Conservation (phyloP, 2,797 vertebrate species). For the Vipera ursinii region DNA sequence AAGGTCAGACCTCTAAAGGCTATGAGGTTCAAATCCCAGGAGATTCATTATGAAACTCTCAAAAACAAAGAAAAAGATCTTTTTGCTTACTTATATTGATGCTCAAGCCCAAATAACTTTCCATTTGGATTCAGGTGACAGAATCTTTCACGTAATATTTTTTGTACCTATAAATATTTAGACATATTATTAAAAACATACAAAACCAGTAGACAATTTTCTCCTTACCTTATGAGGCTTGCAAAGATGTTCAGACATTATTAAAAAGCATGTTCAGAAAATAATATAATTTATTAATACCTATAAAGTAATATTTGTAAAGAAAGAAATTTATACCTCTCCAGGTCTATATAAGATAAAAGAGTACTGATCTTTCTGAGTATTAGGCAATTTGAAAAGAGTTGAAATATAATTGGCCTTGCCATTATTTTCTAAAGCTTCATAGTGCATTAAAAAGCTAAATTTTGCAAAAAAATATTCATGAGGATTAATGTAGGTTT, state of each 20-base stretch:
- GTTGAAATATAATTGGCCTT: neutral
- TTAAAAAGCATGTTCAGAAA: neutral
- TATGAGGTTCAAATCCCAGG: neutral
- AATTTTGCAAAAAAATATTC: neutral
- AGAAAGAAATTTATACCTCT: neutral
- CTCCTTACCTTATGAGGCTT: neutral
- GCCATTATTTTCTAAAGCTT: neutral
- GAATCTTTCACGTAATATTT: constrained; percentile 80
- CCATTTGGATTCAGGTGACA: constrained; percentile 74
- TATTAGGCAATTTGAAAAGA: neutral
- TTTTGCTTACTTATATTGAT: constrained; percentile 84
- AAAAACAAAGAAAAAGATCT: neutral
- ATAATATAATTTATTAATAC: neutral
- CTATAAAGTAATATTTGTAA: neutral
- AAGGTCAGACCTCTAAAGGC: neutral
- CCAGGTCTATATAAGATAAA: neutral
- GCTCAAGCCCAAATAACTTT: constrained; percentile 77
- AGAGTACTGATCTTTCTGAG: neutral
- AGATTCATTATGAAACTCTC: neutral
- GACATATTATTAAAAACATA: neutral
- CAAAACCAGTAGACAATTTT: neutral
- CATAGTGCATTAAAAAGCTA: neutral
- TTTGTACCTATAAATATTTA: constrained; percentile 80
- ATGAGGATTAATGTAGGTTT: neutral
- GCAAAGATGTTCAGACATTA: neutral